Percentiles rank a stretch among this genome's conserved stretches.
phyloP scores from a whole-genome alignment of 2,888 invertebrate genomes.

The Agrochola litura region DNA sequence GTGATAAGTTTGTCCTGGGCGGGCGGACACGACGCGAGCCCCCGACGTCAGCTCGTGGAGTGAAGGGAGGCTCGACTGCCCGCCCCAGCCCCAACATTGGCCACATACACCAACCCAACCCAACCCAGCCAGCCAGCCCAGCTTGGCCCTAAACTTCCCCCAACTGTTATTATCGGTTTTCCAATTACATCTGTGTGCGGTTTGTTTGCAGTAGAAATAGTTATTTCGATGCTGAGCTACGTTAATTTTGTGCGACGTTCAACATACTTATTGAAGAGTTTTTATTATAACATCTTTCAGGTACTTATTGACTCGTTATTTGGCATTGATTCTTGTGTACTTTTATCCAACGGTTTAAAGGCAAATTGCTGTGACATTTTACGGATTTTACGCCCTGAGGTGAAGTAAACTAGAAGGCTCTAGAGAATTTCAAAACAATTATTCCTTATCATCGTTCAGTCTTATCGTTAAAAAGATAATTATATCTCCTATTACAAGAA shows the following conservation, averaged over 20 bases:
- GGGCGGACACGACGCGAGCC: constrained; percentile 76
- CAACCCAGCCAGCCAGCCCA: constrained; percentile 11
- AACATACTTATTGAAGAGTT: constrained; percentile 8
- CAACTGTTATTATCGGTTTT: constrained; percentile 62
- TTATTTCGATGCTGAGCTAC: constrained; percentile 19
- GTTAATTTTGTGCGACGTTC: constrained; percentile 20
- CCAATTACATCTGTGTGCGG: constrained; percentile 47
- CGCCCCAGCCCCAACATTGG: constrained; percentile 69
- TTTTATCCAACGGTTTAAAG: no score
- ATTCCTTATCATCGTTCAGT: no score
- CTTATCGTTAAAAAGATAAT: neutral
- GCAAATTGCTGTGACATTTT: neutral
- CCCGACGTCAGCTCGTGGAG: constrained; percentile 72
- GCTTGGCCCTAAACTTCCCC: constrained; percentile 52
- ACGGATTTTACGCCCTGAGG: neutral
- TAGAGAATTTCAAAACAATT: neutral
- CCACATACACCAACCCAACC: constrained; percentile 38
- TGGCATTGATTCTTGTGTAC: neutral
- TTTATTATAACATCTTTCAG: neutral
- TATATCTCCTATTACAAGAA: neutral
- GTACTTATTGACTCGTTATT: neutral
- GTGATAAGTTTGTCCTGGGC: constrained; percentile 68
- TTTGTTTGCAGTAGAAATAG: constrained; percentile 30
- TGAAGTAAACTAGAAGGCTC: neutral
- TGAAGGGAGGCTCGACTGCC: constrained; percentile 73